Percentiles rank a stretch among this genome's conserved stretches.
Evolutionary conservation across 2,797 vertebrate species (phyloP).

Genomic region (Potorous gilbertii): DNA sequence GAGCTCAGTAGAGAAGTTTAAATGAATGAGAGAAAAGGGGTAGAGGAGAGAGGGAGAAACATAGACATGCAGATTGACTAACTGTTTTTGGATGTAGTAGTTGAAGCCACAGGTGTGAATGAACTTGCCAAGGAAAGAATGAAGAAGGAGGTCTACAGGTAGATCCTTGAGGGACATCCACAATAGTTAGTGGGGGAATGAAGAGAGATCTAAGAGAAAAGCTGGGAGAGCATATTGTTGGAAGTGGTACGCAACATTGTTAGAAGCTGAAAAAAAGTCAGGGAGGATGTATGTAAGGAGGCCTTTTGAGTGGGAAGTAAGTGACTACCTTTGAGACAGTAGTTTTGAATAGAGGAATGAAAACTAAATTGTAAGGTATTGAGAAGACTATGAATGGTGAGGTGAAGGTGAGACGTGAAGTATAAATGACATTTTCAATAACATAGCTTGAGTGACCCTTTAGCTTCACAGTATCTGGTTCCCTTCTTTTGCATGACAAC

Average conservation of each 20-base stretch:
- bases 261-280: not conserved
- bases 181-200: not conserved
- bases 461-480: conserved; percentile 61
- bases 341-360: not conserved
- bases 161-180: too few relatives aligned
- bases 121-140: too few relatives aligned
- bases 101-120: too few relatives aligned
- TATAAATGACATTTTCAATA: not conserved
- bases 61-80: too few relatives aligned
- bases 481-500: conserved; percentile 59
- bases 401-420: not conserved
- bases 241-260: not conserved
- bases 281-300: not conserved
- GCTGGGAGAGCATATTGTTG: not conserved
- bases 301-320: not conserved
- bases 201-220: too few relatives aligned
- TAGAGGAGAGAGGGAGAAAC: too few relatives aligned
- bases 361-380: not conserved
- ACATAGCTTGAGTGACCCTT: not conserved
- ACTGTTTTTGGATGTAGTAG: too few relatives aligned
- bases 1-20: too few relatives aligned
- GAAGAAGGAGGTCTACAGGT: too few relatives aligned
- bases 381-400: not conserved
- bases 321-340: not conserved
- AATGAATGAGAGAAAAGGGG: too few relatives aligned